Evolutionary conservation across 2,888 invertebrate genomes (phyloP), one percentile per base, ranked within the genome.

Genomic region (Dolichopus griseipennis): DNA sequence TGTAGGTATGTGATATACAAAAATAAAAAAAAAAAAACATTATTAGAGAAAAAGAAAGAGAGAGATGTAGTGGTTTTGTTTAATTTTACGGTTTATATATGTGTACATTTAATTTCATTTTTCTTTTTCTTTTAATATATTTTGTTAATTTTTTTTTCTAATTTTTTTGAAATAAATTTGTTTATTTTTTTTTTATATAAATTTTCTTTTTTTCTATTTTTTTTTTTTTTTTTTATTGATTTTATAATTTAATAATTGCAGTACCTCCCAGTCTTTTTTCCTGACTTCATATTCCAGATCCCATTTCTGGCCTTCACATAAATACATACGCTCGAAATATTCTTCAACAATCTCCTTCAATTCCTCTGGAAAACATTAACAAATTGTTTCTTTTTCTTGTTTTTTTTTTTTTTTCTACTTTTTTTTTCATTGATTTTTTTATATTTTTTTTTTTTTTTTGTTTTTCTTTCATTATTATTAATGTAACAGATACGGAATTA

Each of bases 281-380:
- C 95, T 92, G 88, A 97, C 96, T 90, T 96, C 95, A 88, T 93
- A 92, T 91, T 98, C 98, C 93, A 98, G 95, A 92, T 98, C 98
- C 92, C 97, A 98, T 89, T 97, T 97, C 87, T 95, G 95, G 87
- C 94, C 92, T 90, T 97, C 97, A 89, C 96, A 93, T 87, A 90
- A 88, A 89, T 91, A 91, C 90, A 97, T 90, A 88, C 95, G 94
- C 85, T 93, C 91, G 90, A 92, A 91, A 90, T 96, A 94, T 87
- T 93, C 91, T 90, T 93, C 90, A 87, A 92, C 89, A 87, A 95
- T 91, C 88, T 88, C 89, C 89, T 91, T 91, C 88, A 95, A 90
- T 85, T 88, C 80, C 78, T 78, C 82, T 82, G 81, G 72, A 80
- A 74, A 72, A 73, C 72, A 71, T 71, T 70, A 72, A 72, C 69